Conservation (phyloP, 2,888 invertebrate species). For the Diplazon laetatorius region DNA sequence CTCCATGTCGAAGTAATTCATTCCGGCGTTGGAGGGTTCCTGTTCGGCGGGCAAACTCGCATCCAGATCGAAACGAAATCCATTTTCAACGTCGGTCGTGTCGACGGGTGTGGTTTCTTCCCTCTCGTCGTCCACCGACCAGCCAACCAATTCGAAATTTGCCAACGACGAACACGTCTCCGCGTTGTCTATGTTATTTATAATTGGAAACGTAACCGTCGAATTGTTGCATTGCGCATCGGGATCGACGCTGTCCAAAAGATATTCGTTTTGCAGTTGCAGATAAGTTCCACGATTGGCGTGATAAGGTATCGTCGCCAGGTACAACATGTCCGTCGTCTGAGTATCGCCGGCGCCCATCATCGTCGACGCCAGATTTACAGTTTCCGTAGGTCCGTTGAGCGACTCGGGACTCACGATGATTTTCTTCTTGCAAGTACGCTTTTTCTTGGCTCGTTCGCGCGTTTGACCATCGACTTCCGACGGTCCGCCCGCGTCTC, state of each 20-base stretch:
- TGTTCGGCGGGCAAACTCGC: slow-evolving; percentile 71
- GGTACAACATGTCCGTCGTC: slow-evolving; percentile 74
- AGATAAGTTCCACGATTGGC: slow-evolving; percentile 66
- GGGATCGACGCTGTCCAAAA: slow-evolving; percentile 67
- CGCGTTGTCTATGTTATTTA: slow-evolving; percentile 74
- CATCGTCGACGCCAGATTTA: slow-evolving; percentile 66
- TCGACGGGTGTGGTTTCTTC: slow-evolving; percentile 9
- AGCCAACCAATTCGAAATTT: slow-evolving; percentile 85
- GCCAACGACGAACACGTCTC: slow-evolving; percentile 84
- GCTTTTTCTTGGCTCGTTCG: slow-evolving; percentile 65
- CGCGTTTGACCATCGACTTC: neutral
- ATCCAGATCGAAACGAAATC: slow-evolving; percentile 75
- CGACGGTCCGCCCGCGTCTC: neutral
- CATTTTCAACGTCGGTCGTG: slow-evolving; percentile 35
- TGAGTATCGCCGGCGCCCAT: slow-evolving; percentile 72
- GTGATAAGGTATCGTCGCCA: slow-evolving; percentile 72
- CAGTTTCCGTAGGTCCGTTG: slow-evolving; percentile 65
- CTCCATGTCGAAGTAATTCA: slow-evolving; percentile 64
- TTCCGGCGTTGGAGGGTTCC: slow-evolving; percentile 20
- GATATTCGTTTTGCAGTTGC: slow-evolving; percentile 70
- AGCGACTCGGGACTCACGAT: slow-evolving; percentile 67
- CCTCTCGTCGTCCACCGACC: slow-evolving; percentile 84
- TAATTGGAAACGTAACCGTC: neutral
- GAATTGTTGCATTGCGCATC: neutral
- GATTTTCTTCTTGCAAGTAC: slow-evolving; percentile 64